A percentile compares a stretch with the other conserved stretches of the same genome.
phyloP scores from a whole-genome alignment of 2,113 vertebrate species.

The Delphinus delphis region DNA sequence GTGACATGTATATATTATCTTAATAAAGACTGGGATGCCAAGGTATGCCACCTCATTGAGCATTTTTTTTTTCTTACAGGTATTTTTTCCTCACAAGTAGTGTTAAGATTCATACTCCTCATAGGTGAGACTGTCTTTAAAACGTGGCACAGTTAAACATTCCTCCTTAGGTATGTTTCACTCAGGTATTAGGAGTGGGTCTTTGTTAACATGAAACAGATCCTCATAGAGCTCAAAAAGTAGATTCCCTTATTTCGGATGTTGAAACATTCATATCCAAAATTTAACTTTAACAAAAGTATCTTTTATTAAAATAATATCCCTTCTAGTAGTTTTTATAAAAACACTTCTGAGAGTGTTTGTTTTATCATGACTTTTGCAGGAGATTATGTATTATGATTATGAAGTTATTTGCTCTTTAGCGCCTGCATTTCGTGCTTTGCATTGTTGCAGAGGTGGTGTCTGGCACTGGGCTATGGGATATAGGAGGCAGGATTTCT shows the following conservation, averaged over 20 bases:
- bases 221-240: not conserved
- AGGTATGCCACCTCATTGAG: conserved; percentile 86
- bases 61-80: not conserved
- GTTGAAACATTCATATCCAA: not conserved
- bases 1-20: conserved; percentile 99
- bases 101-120: not conserved
- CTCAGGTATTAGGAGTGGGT: not conserved
- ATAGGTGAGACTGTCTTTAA: not conserved
- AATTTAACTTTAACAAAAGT: conserved; percentile 17
- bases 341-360: not conserved
- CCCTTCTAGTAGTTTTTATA: not conserved
- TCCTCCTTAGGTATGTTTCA: not conserved
- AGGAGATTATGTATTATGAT: not conserved
- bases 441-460: not conserved
- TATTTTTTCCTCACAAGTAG: not conserved
- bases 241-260: not conserved
- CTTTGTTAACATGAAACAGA: not conserved
- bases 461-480: not conserved
- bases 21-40: conserved; percentile 97
- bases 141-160: not conserved
- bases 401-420: not conserved
- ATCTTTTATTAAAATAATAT: not conserved
- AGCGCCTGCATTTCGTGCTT: not conserved
- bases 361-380: not conserved
- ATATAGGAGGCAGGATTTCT: not conserved